Evolutionary conservation across 2,113 vertebrate genomes (phyloP).

Genomic region (Capreolus pygargus): DNA sequence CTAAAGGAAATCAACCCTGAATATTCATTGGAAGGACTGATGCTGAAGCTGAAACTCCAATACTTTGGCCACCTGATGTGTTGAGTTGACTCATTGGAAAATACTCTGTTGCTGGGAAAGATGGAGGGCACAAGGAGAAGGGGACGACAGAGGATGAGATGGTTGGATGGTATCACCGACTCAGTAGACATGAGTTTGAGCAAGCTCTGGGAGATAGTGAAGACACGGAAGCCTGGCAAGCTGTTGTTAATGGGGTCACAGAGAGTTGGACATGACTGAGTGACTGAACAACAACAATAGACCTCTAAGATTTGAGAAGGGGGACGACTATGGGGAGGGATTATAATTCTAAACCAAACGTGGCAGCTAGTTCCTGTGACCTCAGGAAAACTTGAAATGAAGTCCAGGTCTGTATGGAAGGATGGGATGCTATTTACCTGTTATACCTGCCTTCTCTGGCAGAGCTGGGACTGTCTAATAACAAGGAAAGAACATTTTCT

Average conservation of each 20-base stretch:
- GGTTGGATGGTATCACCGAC: not conserved
- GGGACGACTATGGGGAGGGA: not conserved
- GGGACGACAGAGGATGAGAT: not conserved
- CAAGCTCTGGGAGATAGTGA: not conserved
- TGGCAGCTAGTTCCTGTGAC: not conserved
- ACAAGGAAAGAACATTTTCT: not conserved
- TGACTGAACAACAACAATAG: not conserved
- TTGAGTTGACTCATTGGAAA: not conserved
- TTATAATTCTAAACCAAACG: not conserved
- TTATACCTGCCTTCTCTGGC: not conserved
- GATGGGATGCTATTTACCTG: not conserved
- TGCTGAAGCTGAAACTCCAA: not conserved
- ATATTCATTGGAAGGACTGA: not conserved
- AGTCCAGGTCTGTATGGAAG: not conserved
- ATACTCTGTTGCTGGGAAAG: not conserved
- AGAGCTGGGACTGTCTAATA: not conserved
- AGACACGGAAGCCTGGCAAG: not conserved
- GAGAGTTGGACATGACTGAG: not conserved
- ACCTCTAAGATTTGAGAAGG: not conserved
- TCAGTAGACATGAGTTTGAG: not conserved
- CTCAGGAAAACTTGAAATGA: not conserved
- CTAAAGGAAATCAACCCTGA: not conserved
- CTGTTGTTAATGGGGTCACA: not conserved
- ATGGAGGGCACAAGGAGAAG: not conserved
- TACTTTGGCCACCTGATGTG: not conserved